These are phyloP conservation scores for Palaemon carinicauda DNA, from an alignment of 1,140 invertebrate genomes.

Conservation along the genomic window DNA sequence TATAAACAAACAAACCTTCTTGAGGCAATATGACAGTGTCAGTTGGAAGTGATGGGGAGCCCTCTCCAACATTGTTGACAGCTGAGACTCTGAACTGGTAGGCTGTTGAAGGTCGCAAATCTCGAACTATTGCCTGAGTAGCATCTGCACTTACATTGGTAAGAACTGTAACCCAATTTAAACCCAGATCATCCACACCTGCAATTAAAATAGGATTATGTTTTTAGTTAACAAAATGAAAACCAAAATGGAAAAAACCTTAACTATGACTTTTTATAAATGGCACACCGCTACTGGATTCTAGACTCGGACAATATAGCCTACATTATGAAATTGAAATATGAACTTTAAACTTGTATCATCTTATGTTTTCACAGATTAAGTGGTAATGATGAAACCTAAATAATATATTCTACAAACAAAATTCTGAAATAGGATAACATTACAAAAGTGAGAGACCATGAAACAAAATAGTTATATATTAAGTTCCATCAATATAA, in stretches of 20 bases:
- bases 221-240: not conserved
- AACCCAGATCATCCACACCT: slow-evolving; percentile 69
- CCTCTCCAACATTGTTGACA: slow-evolving; percentile 94
- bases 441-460: no score
- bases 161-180: slow-evolving; percentile 88
- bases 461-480: not conserved
- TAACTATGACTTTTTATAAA: no score
- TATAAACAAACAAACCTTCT: slow-evolving; percentile 77
- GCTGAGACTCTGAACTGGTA: slow-evolving; percentile 97
- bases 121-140: slow-evolving; percentile 81
- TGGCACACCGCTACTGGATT: no score
- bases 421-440: no score
- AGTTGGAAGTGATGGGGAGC: slow-evolving; percentile 86
- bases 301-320: no score
- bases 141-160: slow-evolving; percentile 83
- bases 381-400: no score
- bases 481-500: not conserved
- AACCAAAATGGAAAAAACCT: not conserved
- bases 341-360: no score
- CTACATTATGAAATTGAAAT: no score
- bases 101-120: slow-evolving; percentile 90
- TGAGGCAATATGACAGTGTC: slow-evolving; percentile 88
- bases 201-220: slow-evolving; percentile 60
- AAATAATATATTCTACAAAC: no score
- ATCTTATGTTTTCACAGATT: no score